These are phyloP conservation scores for Holacanthella duospinosa DNA, from an alignment of 2,888 invertebrate genomes.

Conservation along the genomic window DNA sequence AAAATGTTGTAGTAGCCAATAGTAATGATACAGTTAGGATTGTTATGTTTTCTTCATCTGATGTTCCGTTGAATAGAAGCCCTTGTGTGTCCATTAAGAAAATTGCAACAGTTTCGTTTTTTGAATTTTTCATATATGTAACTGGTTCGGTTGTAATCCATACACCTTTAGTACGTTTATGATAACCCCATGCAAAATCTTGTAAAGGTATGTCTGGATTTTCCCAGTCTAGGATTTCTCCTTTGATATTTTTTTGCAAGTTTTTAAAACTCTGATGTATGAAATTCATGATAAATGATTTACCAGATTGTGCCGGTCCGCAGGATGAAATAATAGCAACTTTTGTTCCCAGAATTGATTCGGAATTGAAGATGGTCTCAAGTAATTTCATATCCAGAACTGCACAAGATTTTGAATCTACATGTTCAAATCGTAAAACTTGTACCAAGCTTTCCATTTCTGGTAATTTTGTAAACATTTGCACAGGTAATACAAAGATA, in stretches of 20 bases:
- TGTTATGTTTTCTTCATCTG: not conserved
- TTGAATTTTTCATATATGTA: not conserved
- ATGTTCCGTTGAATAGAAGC: not conserved
- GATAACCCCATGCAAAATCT: not conserved
- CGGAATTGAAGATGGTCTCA: not conserved
- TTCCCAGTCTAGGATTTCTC: not conserved
- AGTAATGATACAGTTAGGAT: not conserved
- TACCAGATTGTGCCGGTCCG: not conserved
- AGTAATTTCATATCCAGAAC: not conserved
- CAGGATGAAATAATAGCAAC: not conserved
- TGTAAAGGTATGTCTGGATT: not conserved
- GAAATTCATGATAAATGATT: not conserved
- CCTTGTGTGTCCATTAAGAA: not conserved
- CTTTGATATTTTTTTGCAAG: too few species aligned
- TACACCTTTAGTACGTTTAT: not conserved
- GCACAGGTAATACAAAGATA: too few species aligned
- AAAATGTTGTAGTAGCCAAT: not conserved
- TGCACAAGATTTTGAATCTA: not conserved
- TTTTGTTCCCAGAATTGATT: not conserved
- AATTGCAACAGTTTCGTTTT: not conserved
- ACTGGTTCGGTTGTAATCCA: not conserved
- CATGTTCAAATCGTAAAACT: not conserved
- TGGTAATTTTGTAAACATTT: too few species aligned
- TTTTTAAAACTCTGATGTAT: not conserved
- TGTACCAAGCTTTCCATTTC: not conserved